Percentiles rank a stretch among this genome's conserved stretches.
phyloP scores from a whole-genome alignment of 2,797 vertebrate genomes.

The Ficedula albicollis region DNA sequence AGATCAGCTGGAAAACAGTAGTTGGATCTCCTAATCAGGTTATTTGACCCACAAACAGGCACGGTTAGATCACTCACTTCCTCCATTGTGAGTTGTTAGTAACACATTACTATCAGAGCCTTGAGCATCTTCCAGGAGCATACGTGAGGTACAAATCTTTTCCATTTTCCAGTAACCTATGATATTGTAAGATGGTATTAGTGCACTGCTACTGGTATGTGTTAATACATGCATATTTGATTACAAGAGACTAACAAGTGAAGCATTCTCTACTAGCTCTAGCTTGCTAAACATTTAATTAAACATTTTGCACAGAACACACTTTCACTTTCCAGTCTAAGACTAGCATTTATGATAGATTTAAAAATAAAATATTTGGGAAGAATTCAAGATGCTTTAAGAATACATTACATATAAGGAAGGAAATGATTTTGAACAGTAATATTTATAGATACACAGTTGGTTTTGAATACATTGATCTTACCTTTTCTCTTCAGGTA shows the following conservation, averaged over 20 bases:
- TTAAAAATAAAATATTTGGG: not conserved
- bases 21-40: not conserved
- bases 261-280: constrained; percentile 44
- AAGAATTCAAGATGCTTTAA: constrained; percentile 23
- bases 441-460: not conserved
- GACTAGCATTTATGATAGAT: not conserved
- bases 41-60: constrained; percentile 46
- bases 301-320: constrained; percentile 8
- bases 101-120: constrained; percentile 94
- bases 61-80: constrained; percentile 93
- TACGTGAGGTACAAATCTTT: constrained; percentile 90
- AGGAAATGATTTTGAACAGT: not conserved
- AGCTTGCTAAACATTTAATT: constrained; percentile 7
- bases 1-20: not conserved
- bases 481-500: constrained; percentile 97
- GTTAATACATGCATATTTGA: constrained; percentile 78
- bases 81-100: constrained; percentile 96
- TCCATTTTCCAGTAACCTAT: constrained; percentile 99
- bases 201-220: constrained; percentile 60
- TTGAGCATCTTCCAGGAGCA: constrained; percentile 89
- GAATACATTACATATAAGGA: not conserved
- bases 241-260: constrained; percentile 28
- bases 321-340: not conserved
- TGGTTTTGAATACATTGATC: not conserved
- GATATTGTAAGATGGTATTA: constrained; percentile 84